phyloP scores from a whole-genome alignment of 2,888 invertebrate genomes.

The Apotomis betuletana region DNA sequence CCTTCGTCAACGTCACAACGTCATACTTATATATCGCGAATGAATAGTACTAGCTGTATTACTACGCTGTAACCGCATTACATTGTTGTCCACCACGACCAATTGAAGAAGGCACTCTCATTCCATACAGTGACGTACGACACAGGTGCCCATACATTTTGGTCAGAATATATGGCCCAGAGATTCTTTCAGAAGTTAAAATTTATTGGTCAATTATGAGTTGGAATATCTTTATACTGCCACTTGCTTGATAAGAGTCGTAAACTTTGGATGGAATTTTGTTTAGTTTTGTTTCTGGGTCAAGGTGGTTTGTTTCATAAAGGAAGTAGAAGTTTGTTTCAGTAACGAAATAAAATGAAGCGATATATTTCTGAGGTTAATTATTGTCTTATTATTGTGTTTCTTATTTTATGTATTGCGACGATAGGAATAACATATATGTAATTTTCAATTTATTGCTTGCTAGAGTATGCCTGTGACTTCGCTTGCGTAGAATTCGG shows the following conservation, averaged over 20 bases:
- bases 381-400: too few relatives aligned
- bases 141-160: neutral
- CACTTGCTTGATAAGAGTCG: slow-evolving; percentile 10
- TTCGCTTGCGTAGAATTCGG: too few relatives aligned
- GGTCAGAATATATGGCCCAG: slow-evolving; percentile 6
- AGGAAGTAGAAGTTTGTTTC: too few relatives aligned
- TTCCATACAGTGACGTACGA: neutral
- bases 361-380: too few relatives aligned
- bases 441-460: too few relatives aligned
- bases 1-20: too few relatives aligned
- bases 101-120: neutral
- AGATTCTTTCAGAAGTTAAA: slow-evolving; percentile 22
- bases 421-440: too few relatives aligned
- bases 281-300: neutral
- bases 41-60: neutral
- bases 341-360: too few relatives aligned
- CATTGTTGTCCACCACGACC: slow-evolving; percentile 1
- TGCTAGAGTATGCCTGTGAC: too few relatives aligned
- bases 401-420: too few relatives aligned
- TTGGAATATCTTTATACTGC: neutral
- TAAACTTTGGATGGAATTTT: slow-evolving; percentile 13
- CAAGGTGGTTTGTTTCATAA: neutral
- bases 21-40: too few relatives aligned
- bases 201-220: slow-evolving; percentile 24
- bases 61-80: neutral